Conservation (phyloP, 1,140 invertebrate species). For the Trichonephila clavipes region DNA sequence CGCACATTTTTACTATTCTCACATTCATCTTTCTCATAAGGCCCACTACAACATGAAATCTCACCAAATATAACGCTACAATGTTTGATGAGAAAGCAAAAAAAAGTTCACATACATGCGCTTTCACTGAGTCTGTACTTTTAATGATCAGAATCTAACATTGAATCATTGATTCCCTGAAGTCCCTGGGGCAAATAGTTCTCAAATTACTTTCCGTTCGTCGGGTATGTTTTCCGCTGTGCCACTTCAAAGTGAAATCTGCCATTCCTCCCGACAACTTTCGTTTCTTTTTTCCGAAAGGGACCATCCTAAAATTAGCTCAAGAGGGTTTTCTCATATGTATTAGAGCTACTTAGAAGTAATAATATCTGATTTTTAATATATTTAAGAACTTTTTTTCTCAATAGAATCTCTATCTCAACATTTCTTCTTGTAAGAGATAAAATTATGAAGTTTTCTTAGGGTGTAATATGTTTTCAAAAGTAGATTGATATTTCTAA, state of each 20-base stretch:
- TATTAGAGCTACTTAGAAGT: not conserved
- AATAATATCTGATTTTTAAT: too few relatives aligned
- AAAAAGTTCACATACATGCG: slow-evolving; percentile 11
- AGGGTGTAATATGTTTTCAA: too few relatives aligned
- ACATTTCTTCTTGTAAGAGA: too few relatives aligned
- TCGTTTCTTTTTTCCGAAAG: not conserved
- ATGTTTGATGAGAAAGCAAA: not conserved
- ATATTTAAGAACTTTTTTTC: too few relatives aligned
- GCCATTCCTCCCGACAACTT: slow-evolving; percentile 38
- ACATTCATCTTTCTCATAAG: not conserved
- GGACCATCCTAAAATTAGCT: slow-evolving; percentile 13
- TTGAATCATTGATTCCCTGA: slow-evolving; percentile 57
- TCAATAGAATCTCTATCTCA: too few relatives aligned
- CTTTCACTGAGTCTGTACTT: slow-evolving; percentile 34
- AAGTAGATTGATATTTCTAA: too few relatives aligned
- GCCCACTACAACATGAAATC: slow-evolving; percentile 31
- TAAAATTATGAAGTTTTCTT: too few relatives aligned
- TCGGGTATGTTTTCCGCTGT: slow-evolving; percentile 31
- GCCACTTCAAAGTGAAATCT: slow-evolving; percentile 46
- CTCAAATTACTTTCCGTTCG: slow-evolving; percentile 68
- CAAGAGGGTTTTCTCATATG: not conserved
- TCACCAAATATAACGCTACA: slow-evolving; percentile 38
- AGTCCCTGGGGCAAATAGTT: slow-evolving; percentile 54
- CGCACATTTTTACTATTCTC: not conserved
- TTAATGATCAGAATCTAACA: slow-evolving; percentile 51